A percentile compares a stretch with the other conserved stretches of the same genome.
Conservation (phyloP, 2,113 vertebrate genomes). For the Pipra filicauda region DNA sequence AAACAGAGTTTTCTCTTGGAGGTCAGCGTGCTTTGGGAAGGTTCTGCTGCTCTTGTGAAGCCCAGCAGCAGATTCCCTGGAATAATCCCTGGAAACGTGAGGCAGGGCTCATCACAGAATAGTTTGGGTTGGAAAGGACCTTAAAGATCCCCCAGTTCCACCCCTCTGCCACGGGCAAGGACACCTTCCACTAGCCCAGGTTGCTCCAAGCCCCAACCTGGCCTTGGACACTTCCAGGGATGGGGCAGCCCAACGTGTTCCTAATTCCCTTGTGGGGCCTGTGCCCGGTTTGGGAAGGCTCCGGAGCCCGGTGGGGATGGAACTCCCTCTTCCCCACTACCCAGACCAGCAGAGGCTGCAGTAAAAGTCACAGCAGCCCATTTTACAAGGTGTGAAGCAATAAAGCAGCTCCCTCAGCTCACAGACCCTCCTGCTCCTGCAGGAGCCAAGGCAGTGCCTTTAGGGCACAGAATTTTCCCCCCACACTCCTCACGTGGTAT, state of each 20-base stretch:
- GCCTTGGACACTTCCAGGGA: not conserved
- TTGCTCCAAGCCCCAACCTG: not conserved
- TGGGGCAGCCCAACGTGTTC: not conserved
- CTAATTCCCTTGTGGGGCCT: not conserved
- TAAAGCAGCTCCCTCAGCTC: not conserved
- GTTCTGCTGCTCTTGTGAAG: not conserved
- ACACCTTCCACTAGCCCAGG: not conserved
- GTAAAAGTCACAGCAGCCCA: not conserved
- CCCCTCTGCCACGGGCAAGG: not conserved
- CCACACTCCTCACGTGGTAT: rapidly evolving
- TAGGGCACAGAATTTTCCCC: not conserved
- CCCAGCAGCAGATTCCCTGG: not conserved
- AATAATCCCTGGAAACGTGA: not conserved
- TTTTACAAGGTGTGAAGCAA: not conserved
- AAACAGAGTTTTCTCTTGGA: not conserved
- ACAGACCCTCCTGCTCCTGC: not conserved
- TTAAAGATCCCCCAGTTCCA: not conserved
- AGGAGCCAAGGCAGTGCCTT: not conserved
- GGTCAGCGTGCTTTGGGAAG: not conserved
- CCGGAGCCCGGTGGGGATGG: rapidly evolving
- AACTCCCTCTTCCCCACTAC: not conserved
- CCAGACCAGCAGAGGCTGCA: not conserved
- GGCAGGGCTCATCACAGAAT: not conserved
- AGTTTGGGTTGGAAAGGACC: not conserved
- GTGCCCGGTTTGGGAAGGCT: rapidly evolving